Percentiles rank a stretch among this genome's conserved stretches.
phyloP scores from a whole-genome alignment of 2,888 invertebrate species.

The Trissolcus brochymenae region DNA sequence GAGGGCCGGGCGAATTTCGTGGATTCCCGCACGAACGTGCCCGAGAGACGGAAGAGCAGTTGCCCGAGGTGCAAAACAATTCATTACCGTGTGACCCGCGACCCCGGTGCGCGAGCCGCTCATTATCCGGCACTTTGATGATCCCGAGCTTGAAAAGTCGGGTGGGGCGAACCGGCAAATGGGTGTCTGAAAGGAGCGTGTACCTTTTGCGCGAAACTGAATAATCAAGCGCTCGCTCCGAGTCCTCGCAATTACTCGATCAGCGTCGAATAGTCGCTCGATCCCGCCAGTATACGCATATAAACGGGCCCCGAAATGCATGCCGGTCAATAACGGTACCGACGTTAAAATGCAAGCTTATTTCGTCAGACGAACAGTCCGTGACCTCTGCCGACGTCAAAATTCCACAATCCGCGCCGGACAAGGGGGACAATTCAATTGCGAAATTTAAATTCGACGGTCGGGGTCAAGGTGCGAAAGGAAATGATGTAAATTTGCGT shows the following conservation, averaged over 20 bases:
- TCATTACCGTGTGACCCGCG: conserved; percentile 71
- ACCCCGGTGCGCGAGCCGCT: conserved; percentile 71
- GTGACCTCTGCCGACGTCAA: conserved; percentile 65
- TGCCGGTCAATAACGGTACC: conserved; percentile 71
- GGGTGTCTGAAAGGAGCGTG: neutral
- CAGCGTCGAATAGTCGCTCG: conserved; percentile 49
- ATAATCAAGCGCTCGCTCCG: conserved; percentile 52
- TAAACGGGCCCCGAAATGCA: conserved; percentile 27
- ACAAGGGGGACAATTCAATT: conserved; percentile 50
- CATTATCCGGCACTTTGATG: conserved; percentile 74
- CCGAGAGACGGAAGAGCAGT: conserved; percentile 12
- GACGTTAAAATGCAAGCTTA: conserved; percentile 74
- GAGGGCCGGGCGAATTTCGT: conserved; percentile 15
- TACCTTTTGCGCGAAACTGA: conserved; percentile 51
- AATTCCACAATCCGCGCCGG: conserved; percentile 44
- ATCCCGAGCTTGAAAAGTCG: conserved; percentile 61
- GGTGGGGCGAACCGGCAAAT: neutral
- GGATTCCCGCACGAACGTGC: conserved; percentile 21
- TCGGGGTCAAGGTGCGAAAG: conserved; percentile 11
- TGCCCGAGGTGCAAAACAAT: conserved; percentile 75
- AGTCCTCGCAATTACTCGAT: conserved; percentile 57
- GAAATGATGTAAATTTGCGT: conserved; percentile 16
- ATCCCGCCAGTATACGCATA: conserved; percentile 44
- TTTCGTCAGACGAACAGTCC: conserved; percentile 75
- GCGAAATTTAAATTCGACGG: conserved; percentile 34